Percentiles rank a stretch among this genome's conserved stretches.
phyloP scores from a whole-genome alignment of 1,140 invertebrate species.

The Pentalonia nigronervosa region DNA sequence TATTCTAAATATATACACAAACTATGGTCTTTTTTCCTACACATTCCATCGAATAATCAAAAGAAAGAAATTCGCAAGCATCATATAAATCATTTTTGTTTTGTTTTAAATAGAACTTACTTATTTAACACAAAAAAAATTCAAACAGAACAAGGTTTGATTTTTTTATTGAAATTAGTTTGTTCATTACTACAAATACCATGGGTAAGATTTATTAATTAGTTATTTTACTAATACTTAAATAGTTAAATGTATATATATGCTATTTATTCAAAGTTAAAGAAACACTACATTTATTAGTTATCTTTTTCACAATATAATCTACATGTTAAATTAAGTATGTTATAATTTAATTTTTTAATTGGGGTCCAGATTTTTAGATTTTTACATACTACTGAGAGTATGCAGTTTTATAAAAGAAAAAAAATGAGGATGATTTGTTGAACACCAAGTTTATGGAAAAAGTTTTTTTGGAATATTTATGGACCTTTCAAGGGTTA shows the following conservation, averaged over 20 bases:
- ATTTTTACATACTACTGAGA: too few relatives aligned
- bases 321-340: too few relatives aligned
- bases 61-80: constrained; percentile 31
- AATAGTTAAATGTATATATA: background rate
- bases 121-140: background rate
- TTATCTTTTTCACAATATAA: too few relatives aligned
- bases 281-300: background rate
- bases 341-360: too few relatives aligned
- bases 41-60: background rate
- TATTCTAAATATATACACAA: background rate
- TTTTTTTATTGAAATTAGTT: constrained; percentile 27
- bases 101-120: background rate
- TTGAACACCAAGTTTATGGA: too few relatives aligned
- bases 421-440: too few relatives aligned
- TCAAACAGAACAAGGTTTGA: constrained; percentile 10
- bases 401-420: too few relatives aligned
- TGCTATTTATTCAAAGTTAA: background rate
- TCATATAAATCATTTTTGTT: constrained; percentile 8
- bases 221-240: background rate
- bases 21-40: constrained; percentile 20
- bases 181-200: background rate
- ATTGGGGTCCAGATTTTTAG: too few relatives aligned
- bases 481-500: too few relatives aligned
- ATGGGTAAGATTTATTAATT: constrained; percentile 36
- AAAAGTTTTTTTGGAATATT: too few relatives aligned